Evolutionary conservation across 2,888 invertebrate genomes (phyloP).

Genomic region (Tigriopus californicus): DNA sequence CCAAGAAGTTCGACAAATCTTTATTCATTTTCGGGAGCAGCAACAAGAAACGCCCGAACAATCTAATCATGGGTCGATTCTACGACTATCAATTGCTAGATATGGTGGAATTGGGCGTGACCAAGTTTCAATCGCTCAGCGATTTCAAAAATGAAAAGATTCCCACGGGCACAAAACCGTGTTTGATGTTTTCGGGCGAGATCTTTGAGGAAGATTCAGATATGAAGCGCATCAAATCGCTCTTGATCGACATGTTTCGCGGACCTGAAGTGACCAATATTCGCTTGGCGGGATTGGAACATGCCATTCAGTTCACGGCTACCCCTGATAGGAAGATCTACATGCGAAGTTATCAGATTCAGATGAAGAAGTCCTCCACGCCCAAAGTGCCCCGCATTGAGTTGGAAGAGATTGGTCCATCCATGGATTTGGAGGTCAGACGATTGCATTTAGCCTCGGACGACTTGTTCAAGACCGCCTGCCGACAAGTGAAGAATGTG

Average conservation of each 20-base stretch:
- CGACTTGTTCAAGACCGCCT: slow-evolving; percentile 63
- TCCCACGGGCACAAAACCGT: slow-evolving; percentile 65
- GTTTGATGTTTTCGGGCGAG: slow-evolving; percentile 25
- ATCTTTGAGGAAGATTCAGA: slow-evolving; percentile 33
- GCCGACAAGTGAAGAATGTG: slow-evolving; percentile 55
- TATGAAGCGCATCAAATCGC: slow-evolving; percentile 59
- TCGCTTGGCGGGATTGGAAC: slow-evolving; percentile 78
- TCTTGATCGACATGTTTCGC: slow-evolving; percentile 81
- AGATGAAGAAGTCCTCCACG: slow-evolving; percentile 74
- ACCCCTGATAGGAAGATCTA: slow-evolving; percentile 50
- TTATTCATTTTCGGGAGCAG: slow-evolving; percentile 78
- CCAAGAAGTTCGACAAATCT: slow-evolving; percentile 60
- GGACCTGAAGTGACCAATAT: slow-evolving; percentile 56
- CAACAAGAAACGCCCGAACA: slow-evolving; percentile 85
- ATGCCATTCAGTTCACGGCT: slow-evolving; percentile 73
- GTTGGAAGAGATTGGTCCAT: slow-evolving; percentile 81
- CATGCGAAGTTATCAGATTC: slow-evolving; percentile 54
- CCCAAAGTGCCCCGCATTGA: slow-evolving; percentile 65
- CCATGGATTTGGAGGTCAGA: slow-evolving; percentile 63
- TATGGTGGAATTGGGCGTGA: slow-evolving; percentile 86
- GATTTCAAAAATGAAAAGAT: slow-evolving; percentile 63
- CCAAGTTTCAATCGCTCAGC: slow-evolving; percentile 53
- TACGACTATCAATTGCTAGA: slow-evolving; percentile 78
- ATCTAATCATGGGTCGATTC: slow-evolving; percentile 64
- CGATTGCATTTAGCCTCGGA: slow-evolving; percentile 74